These are phyloP conservation scores for Philopedon plagiatum DNA, from an alignment of 2,888 invertebrate genomes.

Conservation along the genomic window DNA sequence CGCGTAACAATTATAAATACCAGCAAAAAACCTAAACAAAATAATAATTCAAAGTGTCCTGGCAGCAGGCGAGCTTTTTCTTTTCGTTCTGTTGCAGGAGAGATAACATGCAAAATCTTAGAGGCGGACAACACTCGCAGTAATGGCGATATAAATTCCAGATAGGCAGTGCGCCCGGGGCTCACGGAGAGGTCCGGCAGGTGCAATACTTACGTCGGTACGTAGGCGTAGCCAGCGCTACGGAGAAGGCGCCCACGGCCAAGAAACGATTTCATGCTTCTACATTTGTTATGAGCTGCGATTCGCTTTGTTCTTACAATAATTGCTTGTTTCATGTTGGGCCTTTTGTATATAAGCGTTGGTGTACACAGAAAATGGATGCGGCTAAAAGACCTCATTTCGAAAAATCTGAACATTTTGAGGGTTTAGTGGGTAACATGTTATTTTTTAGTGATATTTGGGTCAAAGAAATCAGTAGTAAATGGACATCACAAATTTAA, in stretches of 20 bases:
- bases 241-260: slow-evolving; percentile 48
- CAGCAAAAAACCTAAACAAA: slow-evolving; percentile 5
- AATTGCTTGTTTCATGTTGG: slow-evolving; percentile 16
- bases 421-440: too few relatives aligned
- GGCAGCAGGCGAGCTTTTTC: slow-evolving; percentile 14
- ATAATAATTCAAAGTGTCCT: slow-evolving; percentile 33
- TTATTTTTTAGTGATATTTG: too few relatives aligned
- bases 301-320: slow-evolving; percentile 43
- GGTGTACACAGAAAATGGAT: slow-evolving; percentile 10
- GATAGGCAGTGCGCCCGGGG: slow-evolving; percentile 48
- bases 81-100: background rate
- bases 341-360: slow-evolving; percentile 5
- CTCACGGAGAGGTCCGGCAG: slow-evolving; percentile 49
- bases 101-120: slow-evolving; percentile 48
- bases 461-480: too few relatives aligned
- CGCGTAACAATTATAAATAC: slow-evolving; percentile 19
- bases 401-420: background rate
- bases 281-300: slow-evolving; percentile 59
- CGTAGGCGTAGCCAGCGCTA: slow-evolving; percentile 51
- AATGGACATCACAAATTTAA: too few relatives aligned
- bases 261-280: slow-evolving; percentile 58
- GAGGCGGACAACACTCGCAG: slow-evolving; percentile 50
- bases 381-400: background rate
- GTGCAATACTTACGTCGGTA: slow-evolving; percentile 55
- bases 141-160: slow-evolving; percentile 56